Percentiles rank a stretch among this genome's conserved stretches.
phyloP scores from a whole-genome alignment of 1,140 invertebrate species.

The Bombus ignitus region DNA sequence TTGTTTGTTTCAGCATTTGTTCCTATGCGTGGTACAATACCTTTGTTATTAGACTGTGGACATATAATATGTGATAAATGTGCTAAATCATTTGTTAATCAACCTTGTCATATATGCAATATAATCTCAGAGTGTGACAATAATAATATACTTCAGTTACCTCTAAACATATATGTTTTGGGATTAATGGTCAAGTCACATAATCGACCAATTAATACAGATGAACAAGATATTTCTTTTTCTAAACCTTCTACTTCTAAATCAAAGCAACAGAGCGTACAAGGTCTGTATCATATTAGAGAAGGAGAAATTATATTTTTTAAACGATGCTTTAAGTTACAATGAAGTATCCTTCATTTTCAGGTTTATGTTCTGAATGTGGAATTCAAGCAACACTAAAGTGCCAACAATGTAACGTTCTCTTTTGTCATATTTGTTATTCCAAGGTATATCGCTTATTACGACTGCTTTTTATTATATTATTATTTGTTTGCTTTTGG shows the following conservation, averaged over 20 bases:
- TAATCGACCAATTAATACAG: conserved; percentile 12
- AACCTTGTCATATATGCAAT: conserved; percentile 55
- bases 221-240: conserved; percentile 69
- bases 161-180: conserved; percentile 50
- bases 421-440: conserved; percentile 72
- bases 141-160: background rate
- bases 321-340: background rate
- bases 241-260: conserved; percentile 39
- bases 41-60: conserved; percentile 78
- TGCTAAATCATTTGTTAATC: conserved; percentile 32
- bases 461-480: background rate
- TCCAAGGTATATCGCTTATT: conserved; percentile 67
- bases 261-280: conserved; percentile 38
- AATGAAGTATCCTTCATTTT: conserved; percentile 52
- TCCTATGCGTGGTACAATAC: conserved; percentile 55
- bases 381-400: conserved; percentile 53
- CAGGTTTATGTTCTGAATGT: conserved; percentile 74
- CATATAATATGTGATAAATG: conserved; percentile 78
- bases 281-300: conserved; percentile 54
- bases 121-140: background rate
- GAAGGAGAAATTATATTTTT: background rate
- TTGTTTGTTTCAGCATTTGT: conserved; percentile 61
- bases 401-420: conserved; percentile 69
- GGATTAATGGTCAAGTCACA: conserved; percentile 42
- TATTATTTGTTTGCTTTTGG: conserved; percentile 13